Conservation (phyloP, 2,113 vertebrate genomes). For the Dinomys branickii region DNA sequence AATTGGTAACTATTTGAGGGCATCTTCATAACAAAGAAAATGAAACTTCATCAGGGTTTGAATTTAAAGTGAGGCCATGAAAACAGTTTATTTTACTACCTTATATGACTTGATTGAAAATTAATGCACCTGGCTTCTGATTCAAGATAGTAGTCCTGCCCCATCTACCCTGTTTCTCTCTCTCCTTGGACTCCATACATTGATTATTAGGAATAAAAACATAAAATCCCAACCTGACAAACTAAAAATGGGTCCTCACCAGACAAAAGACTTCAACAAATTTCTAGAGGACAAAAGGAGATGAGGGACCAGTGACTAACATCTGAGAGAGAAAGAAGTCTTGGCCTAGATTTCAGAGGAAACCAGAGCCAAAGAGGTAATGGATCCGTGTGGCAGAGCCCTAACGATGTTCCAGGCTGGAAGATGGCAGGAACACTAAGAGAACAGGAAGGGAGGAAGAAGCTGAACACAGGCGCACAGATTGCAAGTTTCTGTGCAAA, state of each 20-base stretch:
- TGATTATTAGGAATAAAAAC: not conserved
- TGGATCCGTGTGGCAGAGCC: not conserved
- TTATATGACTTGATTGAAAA: not conserved
- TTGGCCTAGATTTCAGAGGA: not conserved
- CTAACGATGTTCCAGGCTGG: not conserved
- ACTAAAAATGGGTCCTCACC: not conserved
- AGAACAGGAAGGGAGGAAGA: not conserved
- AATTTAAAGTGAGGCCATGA: not conserved
- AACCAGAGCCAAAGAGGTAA: not conserved
- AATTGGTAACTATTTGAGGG: not conserved
- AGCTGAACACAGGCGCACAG: not conserved
- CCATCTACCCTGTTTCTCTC: not conserved
- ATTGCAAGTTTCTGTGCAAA: not conserved
- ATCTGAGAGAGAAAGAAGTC: not conserved
- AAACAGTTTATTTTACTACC: not conserved
- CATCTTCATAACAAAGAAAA: conserved; percentile 19
- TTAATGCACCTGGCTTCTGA: not conserved
- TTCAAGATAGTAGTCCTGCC: not conserved
- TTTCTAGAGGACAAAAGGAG: conserved; percentile 5
- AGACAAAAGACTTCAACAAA: not conserved
- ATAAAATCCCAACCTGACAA: not conserved
- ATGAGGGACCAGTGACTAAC: not conserved
- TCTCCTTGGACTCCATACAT: not conserved
- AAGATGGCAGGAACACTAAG: not conserved
- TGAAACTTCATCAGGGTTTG: not conserved